A percentile compares a stretch with the other conserved stretches of the same genome.
phyloP scores from a whole-genome alignment of 2,113 vertebrate species.

The Macquaria australasica region DNA sequence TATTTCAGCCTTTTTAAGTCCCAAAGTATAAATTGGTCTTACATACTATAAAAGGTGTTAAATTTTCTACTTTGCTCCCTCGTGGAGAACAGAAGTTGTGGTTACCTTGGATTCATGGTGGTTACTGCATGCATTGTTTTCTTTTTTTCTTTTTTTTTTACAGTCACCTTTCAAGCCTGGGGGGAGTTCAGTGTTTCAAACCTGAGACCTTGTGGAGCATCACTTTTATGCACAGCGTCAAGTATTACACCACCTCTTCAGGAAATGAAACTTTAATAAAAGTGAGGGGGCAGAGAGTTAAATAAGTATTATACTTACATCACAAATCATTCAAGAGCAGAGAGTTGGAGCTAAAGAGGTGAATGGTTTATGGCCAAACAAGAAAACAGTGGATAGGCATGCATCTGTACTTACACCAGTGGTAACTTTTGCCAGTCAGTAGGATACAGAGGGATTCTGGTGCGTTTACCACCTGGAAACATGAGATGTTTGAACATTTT shows the following conservation, averaged over 20 bases:
- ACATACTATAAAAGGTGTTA: background rate
- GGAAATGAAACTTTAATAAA: background rate
- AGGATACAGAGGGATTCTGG: slow-evolving; percentile 68
- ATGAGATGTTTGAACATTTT: slow-evolving; percentile 34
- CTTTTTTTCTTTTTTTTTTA: background rate
- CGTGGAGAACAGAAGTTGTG: background rate
- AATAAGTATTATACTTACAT: slow-evolving; percentile 26
- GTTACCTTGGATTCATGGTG: background rate
- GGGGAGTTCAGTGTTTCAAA: background rate
- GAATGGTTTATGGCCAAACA: slow-evolving; percentile 18
- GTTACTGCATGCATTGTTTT: background rate
- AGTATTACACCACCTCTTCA: background rate
- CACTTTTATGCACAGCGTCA: background rate
- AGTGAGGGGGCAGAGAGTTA: background rate
- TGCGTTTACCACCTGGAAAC: slow-evolving; percentile 70
- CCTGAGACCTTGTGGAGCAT: background rate
- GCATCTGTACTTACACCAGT: slow-evolving; percentile 81
- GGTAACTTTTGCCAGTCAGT: slow-evolving; percentile 73
- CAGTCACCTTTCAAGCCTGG: background rate
- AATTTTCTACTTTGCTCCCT: background rate
- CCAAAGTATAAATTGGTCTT: background rate
- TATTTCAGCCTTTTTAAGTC: background rate
- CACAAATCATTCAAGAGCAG: slow-evolving; percentile 17
- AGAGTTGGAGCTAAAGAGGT: slow-evolving; percentile 27
- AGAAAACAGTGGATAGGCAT: background rate